Conservation (phyloP, 37 sponge, comb jelly and placozoan species). For the Aphrocallistes beatrix region DNA sequence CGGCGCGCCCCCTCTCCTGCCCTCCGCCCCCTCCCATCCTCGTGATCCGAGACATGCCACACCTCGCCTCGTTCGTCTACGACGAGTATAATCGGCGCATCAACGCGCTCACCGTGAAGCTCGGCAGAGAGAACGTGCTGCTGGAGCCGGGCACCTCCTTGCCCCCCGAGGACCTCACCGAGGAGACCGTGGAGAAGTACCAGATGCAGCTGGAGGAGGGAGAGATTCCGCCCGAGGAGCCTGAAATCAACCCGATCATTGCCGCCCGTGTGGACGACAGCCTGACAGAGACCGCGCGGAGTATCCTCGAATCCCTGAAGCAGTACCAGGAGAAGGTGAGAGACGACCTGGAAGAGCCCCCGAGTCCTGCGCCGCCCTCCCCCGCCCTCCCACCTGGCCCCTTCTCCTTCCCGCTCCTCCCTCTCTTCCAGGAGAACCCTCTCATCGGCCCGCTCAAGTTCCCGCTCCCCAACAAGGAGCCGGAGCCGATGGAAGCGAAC, state of each 20-base stretch:
- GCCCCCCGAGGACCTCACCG: neutral
- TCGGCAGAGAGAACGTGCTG: neutral
- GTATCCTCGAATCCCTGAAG: neutral
- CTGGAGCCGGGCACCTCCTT: neutral
- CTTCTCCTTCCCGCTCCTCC: conserved; percentile 6
- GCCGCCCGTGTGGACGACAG: neutral
- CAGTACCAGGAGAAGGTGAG: neutral
- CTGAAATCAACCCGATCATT: neutral
- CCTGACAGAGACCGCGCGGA: neutral
- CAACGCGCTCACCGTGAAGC: conserved; percentile 23
- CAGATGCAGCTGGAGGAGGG: conserved; percentile 16
- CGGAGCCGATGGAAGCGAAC: neutral
- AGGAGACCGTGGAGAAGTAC: conserved; percentile 6
- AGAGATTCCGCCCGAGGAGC: neutral
- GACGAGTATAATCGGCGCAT: conserved; percentile 46
- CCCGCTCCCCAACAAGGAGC: conserved; percentile 8
- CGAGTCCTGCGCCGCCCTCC: neutral
- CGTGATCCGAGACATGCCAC: conserved; percentile 50
- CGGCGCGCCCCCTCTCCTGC: conserved; percentile 45
- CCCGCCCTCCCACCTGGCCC: neutral
- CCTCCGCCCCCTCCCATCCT: conserved; percentile 23
- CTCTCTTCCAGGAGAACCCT: neutral
- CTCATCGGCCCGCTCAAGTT: neutral
- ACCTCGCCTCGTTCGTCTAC: conserved; percentile 61
- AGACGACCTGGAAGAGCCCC: neutral